phyloP scores from a whole-genome alignment of 2,113 vertebrate species.

The Agapornis roseicollis region DNA sequence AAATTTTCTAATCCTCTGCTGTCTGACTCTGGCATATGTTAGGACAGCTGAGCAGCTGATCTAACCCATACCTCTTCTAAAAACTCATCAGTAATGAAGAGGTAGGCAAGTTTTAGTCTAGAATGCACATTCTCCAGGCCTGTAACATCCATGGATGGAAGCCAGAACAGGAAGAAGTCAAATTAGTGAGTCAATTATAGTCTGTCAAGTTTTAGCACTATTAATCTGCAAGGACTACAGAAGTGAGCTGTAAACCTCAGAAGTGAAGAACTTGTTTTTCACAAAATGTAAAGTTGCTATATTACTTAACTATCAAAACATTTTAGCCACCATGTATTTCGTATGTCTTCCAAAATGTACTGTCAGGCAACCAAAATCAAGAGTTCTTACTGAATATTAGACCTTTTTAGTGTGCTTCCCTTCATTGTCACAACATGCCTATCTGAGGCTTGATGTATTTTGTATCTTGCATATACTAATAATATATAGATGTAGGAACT shows the following conservation, averaged over 20 bases:
- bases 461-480: neutral
- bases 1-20: neutral
- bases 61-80: neutral
- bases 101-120: neutral
- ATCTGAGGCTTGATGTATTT: neutral
- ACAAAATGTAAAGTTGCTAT: neutral
- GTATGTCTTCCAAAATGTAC: neutral
- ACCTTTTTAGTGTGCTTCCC: neutral
- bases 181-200: neutral
- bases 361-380: neutral
- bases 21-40: neutral
- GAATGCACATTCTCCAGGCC: neutral
- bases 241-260: neutral
- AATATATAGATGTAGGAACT: slow-evolving; percentile 1
- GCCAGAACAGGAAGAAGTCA: neutral
- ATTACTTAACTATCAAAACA: neutral
- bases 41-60: neutral
- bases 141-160: neutral
- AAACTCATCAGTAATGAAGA: neutral
- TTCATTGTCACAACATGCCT: slow-evolving; percentile 20
- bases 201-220: neutral
- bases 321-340: neutral
- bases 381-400: slow-evolving; percentile 10
- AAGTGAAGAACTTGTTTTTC: neutral
- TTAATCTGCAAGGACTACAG: neutral